Base-by-base conservation (phyloP, 1,140 invertebrate genomes). In the Zaprionus kolodkinae region DNA sequence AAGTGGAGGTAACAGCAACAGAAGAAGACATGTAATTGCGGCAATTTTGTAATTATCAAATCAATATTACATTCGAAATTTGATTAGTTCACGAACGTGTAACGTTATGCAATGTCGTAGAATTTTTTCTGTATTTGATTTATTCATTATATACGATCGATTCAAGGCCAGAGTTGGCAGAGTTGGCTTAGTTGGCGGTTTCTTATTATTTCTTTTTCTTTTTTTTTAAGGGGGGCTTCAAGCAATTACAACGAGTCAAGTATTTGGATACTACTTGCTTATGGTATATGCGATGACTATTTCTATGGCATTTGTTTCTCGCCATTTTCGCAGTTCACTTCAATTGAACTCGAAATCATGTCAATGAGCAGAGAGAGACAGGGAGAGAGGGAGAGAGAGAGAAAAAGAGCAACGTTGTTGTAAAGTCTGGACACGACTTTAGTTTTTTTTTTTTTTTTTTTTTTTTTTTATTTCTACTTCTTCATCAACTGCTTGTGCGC, bases 321-420 rank as follows among this genome's bases (percentile, higher is more conserved):
- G 61, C 69, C 74, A 76, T 76, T 64, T 72, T 70, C 61, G 68
- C 68, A 76, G 69, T 76, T 76, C 69, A 76, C 69, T 76, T 76
- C 61, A 76, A 72, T 76, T 76, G 69, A 76, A 72, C 74, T 76
- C 62, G 56, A 72, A 76, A 76, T 76, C 74, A 72, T 76, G 69
- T 72, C 62, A 76, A 72, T 76, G 63, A n/a, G n/a, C n/a, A n/a
- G n/a, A n/a, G n/a, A n/a, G n/a, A n/a, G n/a, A n/a, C n/a, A n/a
- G n/a, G n/a, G n/a, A n/a, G n/a, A n/a, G n/a, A n/a, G n/a, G n/a
- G n/a, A n/a, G n/a, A n/a, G n/a, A n/a, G n/a, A n/a, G n/a, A n/a
- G n/a, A 70, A 69, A 72, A 72, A 68, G 45, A 61, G 54, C 65
- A 70, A 63, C 57, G 38, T 60, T 67, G 63, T 67, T 60, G 35